Conservation (phyloP, 1,140 invertebrate genomes). For the Thereuonema tuberculata region DNA sequence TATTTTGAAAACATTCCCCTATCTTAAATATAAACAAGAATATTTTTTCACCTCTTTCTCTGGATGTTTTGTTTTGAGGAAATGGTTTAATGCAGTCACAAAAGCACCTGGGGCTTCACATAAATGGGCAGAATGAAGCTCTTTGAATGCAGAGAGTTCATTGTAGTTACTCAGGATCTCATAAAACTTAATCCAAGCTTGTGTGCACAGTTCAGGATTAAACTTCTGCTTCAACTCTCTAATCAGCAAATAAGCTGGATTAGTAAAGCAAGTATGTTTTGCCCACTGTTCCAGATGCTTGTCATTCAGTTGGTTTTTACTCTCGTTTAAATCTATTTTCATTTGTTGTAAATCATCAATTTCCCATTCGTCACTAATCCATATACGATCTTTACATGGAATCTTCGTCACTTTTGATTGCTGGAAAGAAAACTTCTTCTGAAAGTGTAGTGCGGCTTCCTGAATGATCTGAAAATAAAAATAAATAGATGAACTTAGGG, state of each 20-base stretch:
- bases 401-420: too few relatives aligned
- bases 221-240: too few relatives aligned
- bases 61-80: too few relatives aligned
- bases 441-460: too few relatives aligned
- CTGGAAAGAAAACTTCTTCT: too few relatives aligned
- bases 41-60: too few relatives aligned
- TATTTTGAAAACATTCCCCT: constrained; percentile 3
- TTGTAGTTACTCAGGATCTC: constrained; percentile 56
- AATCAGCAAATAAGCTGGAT: too few relatives aligned
- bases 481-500: too few relatives aligned
- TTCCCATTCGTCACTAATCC: neutral
- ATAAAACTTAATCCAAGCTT: constrained; percentile 65
- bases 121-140: constrained; percentile 60
- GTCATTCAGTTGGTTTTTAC: neutral
- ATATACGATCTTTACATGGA: too few relatives aligned
- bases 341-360: neutral
- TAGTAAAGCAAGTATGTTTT: neutral
- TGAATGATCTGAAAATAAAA: too few relatives aligned
- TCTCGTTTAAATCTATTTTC: neutral
- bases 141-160: constrained; percentile 38
- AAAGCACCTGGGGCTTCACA: constrained; percentile 94
- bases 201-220: constrained; percentile 62
- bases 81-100: constrained; percentile 77
- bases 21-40: too few relatives aligned
- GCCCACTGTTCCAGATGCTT: neutral